Conservation (phyloP, 2,888 invertebrate species). For the Pseudococcus viburni region DNA sequence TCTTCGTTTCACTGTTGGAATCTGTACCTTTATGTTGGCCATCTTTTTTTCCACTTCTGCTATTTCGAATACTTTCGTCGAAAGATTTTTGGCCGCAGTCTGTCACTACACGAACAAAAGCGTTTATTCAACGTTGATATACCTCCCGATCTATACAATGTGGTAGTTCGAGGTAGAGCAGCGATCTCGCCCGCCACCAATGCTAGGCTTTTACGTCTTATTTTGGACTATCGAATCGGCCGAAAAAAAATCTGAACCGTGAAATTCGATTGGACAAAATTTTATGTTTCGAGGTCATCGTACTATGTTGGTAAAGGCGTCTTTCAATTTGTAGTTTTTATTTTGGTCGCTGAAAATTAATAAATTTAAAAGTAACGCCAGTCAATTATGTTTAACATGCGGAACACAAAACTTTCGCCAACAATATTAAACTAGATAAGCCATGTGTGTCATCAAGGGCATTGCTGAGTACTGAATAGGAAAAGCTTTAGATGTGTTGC, state of each 20-base stretch:
- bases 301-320: not conserved
- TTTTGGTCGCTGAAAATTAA: conserved; percentile 18
- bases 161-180: not conserved
- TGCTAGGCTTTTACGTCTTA: not conserved
- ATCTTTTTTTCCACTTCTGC: conserved; percentile 40
- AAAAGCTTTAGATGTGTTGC: conserved; percentile 10
- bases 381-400: conserved; percentile 40
- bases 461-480: not conserved
- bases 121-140: conserved; percentile 45
- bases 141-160: not conserved
- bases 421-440: conserved; percentile 44
- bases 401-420: conserved; percentile 47
- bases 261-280: not conserved
- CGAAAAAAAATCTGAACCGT: conserved; percentile 1
- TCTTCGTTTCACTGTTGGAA: conserved; percentile 50
- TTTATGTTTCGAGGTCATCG: conserved; percentile 23
- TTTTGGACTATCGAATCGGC: too few relatives aligned
- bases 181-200: not conserved
- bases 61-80: conserved; percentile 55
- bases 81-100: conserved; percentile 55
- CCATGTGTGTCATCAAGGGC: conserved; percentile 46
- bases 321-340: conserved; percentile 16
- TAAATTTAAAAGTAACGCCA: conserved; percentile 41
- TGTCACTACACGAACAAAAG: conserved; percentile 50
- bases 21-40: conserved; percentile 54